These are phyloP conservation scores for Tinamus guttatus DNA, from an alignment of 2,113 vertebrate genomes.

Conservation along the genomic window DNA sequence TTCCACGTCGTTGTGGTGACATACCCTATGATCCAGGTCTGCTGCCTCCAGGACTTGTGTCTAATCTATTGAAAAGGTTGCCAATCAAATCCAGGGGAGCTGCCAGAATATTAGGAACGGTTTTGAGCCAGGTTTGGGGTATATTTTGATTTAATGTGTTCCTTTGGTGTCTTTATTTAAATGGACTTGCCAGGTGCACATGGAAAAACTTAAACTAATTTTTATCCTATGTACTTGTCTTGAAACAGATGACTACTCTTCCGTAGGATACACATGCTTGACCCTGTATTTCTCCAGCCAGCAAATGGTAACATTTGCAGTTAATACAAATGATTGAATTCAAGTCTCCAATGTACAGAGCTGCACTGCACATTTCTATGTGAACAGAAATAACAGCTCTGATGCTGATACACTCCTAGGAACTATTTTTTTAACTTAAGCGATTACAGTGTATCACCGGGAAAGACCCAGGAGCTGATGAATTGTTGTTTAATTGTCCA, in stretches of 20 bases:
- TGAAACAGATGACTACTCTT: constrained; percentile 35
- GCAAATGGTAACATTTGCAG: constrained; percentile 9
- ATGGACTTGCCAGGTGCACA: constrained; percentile 18
- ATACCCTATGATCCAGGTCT: background rate
- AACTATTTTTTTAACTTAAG: constrained; percentile 1
- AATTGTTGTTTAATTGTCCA: constrained; percentile 45
- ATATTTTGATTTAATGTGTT: constrained; percentile 4
- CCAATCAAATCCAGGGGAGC: constrained; percentile 23
- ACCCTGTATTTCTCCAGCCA: background rate
- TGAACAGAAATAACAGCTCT: constrained; percentile 22
- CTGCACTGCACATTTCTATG: background rate
- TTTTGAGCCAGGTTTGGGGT: background rate
- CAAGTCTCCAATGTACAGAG: constrained; percentile 15
- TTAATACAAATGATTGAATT: constrained; percentile 32
- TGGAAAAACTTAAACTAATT: constrained; percentile 48
- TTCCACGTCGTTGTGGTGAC: background rate
- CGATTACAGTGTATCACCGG: background rate
- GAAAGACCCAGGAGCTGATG: constrained; percentile 2
- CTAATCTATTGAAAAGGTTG: constrained; percentile 21
- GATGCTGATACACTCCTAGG: background rate
- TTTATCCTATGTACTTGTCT: background rate
- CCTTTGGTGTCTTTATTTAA: constrained; percentile 30
- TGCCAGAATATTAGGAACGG: background rate
- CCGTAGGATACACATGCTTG: background rate
- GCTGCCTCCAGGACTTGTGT: background rate